Percentiles rank a stretch among this genome's conserved stretches.
phyloP scores from a whole-genome alignment of 1,140 invertebrate genomes.

The Pinna nobilis region DNA sequence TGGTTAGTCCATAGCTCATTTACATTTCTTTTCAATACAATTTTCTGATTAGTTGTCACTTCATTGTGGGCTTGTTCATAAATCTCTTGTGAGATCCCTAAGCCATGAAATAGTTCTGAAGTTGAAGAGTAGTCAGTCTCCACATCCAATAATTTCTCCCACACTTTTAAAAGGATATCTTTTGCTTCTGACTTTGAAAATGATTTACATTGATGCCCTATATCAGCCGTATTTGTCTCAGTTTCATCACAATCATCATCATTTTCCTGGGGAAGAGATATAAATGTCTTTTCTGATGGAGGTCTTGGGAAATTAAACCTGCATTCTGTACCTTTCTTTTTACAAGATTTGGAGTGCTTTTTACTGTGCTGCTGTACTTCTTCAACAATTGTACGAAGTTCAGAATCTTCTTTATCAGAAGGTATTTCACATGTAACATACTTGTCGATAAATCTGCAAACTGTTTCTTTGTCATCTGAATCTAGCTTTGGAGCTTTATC shows the following conservation, averaged over 20 bases:
- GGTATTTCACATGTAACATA: conserved; percentile 17
- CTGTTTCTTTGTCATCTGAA: conserved; percentile 25
- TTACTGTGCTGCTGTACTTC: conserved; percentile 28
- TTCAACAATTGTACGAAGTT: conserved; percentile 1
- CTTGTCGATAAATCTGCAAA: conserved; percentile 34
- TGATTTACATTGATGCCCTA: background rate
- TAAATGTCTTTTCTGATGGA: conserved; percentile 23
- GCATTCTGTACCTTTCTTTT: conserved; percentile 25
- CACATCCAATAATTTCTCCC: conserved; percentile 13
- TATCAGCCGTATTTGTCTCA: background rate
- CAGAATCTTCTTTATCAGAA: background rate
- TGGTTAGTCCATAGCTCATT: conserved; percentile 18
- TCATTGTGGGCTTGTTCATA: conserved; percentile 8
- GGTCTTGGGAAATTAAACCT: conserved; percentile 34
- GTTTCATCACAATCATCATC: background rate
- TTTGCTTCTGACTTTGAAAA: background rate
- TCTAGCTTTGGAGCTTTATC: conserved; percentile 61
- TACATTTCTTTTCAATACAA: background rate
- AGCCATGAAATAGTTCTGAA: background rate
- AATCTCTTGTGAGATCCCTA: background rate
- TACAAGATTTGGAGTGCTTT: conserved; percentile 18
- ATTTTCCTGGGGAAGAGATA: background rate
- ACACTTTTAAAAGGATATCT: conserved; percentile 10
- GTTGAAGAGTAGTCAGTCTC: background rate
- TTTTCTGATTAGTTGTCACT: background rate